These are phyloP conservation scores for Cnemophilus loriae DNA, from an alignment of 2,113 vertebrate species.

Conservation along the genomic window DNA sequence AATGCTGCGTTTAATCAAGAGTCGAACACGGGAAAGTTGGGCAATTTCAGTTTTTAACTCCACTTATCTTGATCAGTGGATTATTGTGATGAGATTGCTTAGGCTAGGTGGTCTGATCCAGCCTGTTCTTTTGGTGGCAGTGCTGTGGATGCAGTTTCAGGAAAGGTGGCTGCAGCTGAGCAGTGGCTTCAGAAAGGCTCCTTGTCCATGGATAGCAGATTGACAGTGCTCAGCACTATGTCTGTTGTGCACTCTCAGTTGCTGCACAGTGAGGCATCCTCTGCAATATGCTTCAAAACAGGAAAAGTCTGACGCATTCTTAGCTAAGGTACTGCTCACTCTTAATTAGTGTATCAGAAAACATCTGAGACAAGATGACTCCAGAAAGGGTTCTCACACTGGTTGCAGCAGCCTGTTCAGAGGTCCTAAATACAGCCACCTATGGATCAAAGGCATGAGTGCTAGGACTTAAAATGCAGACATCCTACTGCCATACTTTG, in stretches of 20 bases:
- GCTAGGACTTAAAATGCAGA: neutral
- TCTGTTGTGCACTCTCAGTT: neutral
- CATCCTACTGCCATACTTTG: neutral
- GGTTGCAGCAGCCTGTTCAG: neutral
- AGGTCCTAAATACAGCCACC: neutral
- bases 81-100: neutral
- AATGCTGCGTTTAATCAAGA: neutral
- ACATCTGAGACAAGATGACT: neutral
- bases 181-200: neutral
- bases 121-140: neutral
- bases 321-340: neutral
- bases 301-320: neutral
- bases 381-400: neutral
- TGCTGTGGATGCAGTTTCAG: neutral
- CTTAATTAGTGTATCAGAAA: neutral
- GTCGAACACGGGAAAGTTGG: neutral
- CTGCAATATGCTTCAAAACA: neutral
- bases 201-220: neutral
- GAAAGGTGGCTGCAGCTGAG: neutral
- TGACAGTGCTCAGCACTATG: accelerated
- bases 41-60: neutral
- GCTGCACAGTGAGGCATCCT: neutral
- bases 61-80: neutral
- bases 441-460: neutral
- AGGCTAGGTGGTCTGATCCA: neutral